phyloP scores from a whole-genome alignment of 2,888 invertebrate genomes.

The Axea sp. region DNA sequence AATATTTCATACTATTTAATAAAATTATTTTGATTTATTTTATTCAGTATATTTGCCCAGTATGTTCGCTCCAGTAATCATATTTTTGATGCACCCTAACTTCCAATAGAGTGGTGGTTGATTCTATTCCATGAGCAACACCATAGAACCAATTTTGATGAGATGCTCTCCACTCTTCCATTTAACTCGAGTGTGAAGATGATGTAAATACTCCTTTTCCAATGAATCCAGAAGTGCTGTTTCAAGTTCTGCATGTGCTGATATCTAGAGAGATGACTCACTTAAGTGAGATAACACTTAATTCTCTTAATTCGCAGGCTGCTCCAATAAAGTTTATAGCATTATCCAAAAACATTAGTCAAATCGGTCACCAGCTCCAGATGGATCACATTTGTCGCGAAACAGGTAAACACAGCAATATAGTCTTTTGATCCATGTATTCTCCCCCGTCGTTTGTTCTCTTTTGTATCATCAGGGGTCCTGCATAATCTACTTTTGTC shows the following conservation, averaged over 20 bases:
- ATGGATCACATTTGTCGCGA: too few relatives aligned
- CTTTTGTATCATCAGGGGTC: too few relatives aligned
- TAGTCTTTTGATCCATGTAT: too few relatives aligned
- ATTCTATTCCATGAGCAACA: neutral
- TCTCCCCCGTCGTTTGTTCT: too few relatives aligned
- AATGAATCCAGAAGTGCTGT: neutral
- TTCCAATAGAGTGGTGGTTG: neutral
- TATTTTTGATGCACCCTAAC: neutral
- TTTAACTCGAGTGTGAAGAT: constrained; percentile 1
- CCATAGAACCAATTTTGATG: neutral
- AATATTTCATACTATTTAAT: too few relatives aligned
- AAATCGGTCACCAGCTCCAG: constrained; percentile 41
- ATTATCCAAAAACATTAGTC: constrained; percentile 47
- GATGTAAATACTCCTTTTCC: constrained; percentile 2
- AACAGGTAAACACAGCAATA: too few relatives aligned
- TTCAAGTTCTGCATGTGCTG: neutral
- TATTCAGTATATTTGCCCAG: too few relatives aligned
- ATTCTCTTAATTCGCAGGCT: neutral
- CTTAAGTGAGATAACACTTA: constrained; percentile 27
- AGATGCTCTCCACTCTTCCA: neutral
- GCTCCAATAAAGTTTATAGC: constrained; percentile 11
- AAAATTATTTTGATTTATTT: too few relatives aligned
- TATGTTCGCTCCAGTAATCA: neutral
- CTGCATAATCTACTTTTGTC: too few relatives aligned
- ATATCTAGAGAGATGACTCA: too few relatives aligned